Evolutionary conservation across 1,140 invertebrate species (phyloP).

Genomic region (Archegozetes longisetosus): DNA sequence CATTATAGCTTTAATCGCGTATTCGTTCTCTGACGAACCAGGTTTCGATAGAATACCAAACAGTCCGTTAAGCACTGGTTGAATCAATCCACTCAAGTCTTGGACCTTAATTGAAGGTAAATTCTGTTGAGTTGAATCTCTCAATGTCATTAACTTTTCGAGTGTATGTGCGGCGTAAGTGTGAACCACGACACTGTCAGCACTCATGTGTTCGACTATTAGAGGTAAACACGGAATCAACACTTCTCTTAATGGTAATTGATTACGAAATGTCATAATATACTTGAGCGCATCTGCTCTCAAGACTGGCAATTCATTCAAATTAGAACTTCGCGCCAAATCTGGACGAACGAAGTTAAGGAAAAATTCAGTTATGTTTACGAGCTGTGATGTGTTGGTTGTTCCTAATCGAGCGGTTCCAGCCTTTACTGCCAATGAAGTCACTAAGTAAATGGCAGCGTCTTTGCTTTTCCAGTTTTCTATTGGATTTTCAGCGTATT

Average conservation of each 20-base stretch:
- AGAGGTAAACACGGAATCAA: slow-evolving; percentile 55
- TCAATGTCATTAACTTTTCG: slow-evolving; percentile 69
- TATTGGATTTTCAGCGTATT: slow-evolving; percentile 54
- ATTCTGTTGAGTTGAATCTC: slow-evolving; percentile 20
- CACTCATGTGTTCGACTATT: slow-evolving; percentile 52
- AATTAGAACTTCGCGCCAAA: slow-evolving; percentile 34
- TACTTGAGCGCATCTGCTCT: slow-evolving; percentile 94
- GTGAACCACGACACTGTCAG: slow-evolving; percentile 67
- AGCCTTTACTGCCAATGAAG: slow-evolving; percentile 77
- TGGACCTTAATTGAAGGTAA: slow-evolving; percentile 31
- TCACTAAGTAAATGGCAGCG: slow-evolving; percentile 86
- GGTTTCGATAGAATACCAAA: slow-evolving; percentile 51
- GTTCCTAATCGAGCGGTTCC: slow-evolving; percentile 73
- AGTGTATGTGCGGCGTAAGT: slow-evolving; percentile 82
- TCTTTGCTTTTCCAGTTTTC: slow-evolving; percentile 85
- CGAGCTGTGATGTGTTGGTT: slow-evolving; percentile 71
- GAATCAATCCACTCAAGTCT: slow-evolving; percentile 31
- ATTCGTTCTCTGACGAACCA: slow-evolving; percentile 81
- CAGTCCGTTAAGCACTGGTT: slow-evolving; percentile 50
- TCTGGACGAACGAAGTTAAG: slow-evolving; percentile 66
- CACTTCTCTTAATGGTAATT: slow-evolving; percentile 56
- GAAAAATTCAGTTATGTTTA: slow-evolving; percentile 75
- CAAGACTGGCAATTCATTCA: slow-evolving; percentile 70
- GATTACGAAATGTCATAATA: slow-evolving; percentile 80
- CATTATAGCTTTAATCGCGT: slow-evolving; percentile 93